These are phyloP conservation scores for Pedetes capensis DNA, from an alignment of 2,113 vertebrate species.

Conservation along the genomic window DNA sequence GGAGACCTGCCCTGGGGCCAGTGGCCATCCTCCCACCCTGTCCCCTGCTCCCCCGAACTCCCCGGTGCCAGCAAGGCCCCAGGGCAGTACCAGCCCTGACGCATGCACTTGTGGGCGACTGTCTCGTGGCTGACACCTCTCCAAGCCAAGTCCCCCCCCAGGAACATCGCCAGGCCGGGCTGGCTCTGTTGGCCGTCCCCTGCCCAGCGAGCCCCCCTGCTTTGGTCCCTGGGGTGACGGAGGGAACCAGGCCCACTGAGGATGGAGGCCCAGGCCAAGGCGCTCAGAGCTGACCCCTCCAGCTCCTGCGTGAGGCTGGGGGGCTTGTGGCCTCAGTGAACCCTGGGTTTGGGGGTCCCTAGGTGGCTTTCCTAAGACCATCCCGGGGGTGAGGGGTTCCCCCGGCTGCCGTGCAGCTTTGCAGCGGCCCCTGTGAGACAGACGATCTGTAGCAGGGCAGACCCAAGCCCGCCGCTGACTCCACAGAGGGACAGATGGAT, in stretches of 20 bases:
- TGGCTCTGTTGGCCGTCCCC: too few species aligned
- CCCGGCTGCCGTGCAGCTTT: background rate
- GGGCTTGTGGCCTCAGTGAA: too few species aligned
- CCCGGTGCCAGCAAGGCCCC: background rate
- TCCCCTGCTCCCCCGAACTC: background rate
- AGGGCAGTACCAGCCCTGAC: too few species aligned
- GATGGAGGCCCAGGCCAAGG: background rate
- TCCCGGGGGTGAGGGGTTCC: background rate
- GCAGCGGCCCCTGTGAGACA: background rate
- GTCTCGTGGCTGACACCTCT: background rate
- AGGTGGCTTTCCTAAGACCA: too few species aligned
- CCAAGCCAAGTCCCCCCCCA: background rate
- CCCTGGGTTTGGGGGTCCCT: background rate
- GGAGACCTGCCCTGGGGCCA: background rate
- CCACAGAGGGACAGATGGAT: background rate
- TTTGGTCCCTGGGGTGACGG: too few species aligned
- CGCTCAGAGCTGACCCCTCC: rapidly evolving
- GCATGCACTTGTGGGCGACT: too few species aligned
- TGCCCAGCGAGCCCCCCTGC: background rate
- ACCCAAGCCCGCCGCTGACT: background rate
- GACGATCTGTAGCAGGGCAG: background rate
- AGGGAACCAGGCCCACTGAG: background rate
- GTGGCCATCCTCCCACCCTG: background rate
- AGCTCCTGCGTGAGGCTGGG: background rate
- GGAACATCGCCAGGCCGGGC: background rate